Evolutionary conservation across 23 tunicate genomes (phyloP).

Genomic region (Ascidia mentula): DNA sequence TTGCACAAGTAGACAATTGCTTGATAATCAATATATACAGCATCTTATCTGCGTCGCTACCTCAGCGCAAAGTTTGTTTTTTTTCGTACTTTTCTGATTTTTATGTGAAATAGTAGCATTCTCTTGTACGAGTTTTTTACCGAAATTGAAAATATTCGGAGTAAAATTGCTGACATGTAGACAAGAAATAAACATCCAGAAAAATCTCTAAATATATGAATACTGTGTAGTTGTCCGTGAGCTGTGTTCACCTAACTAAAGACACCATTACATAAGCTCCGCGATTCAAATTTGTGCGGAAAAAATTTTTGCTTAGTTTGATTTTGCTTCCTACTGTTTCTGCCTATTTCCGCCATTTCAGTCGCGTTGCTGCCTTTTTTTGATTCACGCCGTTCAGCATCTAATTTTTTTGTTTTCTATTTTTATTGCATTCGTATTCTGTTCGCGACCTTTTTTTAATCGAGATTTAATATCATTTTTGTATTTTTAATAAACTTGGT

Average conservation of each 20-base stretch:
- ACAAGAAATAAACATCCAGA: no score
- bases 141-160: no score
- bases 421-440: background rate
- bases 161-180: no score
- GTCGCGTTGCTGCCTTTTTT: background rate
- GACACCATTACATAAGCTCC: background rate
- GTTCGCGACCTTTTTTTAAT: background rate
- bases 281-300: background rate
- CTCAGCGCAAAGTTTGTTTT: no score
- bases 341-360: background rate
- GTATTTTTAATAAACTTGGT: no score
- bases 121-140: no score
- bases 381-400: constrained; percentile 1
- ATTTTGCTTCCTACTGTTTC: background rate
- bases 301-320: background rate
- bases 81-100: no score
- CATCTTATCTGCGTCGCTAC: background rate
- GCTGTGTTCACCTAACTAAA: background rate
- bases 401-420: background rate
- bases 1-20: background rate
- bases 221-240: no score
- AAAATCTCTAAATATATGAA: no score
- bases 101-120: no score
- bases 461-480: no score
- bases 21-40: constrained; percentile 1